Evolutionary conservation across 2,113 vertebrate genomes (phyloP).

Genomic region (Dolichotis patagonum): DNA sequence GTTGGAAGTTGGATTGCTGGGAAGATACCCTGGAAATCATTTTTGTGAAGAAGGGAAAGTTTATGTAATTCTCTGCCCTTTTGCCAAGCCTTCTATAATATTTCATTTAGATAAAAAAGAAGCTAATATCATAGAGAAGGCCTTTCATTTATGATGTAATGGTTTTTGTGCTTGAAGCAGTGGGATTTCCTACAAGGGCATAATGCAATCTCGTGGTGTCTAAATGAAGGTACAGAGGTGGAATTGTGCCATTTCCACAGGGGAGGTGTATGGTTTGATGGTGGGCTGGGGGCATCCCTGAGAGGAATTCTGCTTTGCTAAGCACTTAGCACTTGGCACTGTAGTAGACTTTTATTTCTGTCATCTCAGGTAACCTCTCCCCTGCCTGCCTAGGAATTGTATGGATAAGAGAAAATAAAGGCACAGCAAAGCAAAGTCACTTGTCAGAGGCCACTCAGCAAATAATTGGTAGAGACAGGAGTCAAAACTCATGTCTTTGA

Average conservation of each 20-base stretch:
- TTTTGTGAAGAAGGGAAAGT: background rate
- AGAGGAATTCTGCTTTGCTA: background rate
- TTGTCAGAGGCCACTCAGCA: background rate
- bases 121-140: background rate
- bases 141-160: background rate
- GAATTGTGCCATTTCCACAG: background rate
- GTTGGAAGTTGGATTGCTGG: background rate
- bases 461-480: background rate
- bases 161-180: constrained; percentile 28
- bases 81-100: background rate
- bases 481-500: background rate
- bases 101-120: constrained; percentile 41
- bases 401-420: background rate
- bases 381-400: background rate
- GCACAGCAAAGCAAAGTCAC: background rate
- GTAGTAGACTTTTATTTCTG: background rate
- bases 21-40: background rate
- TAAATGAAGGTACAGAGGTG: background rate
- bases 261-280: background rate
- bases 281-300: background rate
- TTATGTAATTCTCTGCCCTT: background rate
- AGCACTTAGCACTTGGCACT: background rate
- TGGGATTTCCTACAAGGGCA: background rate
- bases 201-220: background rate
- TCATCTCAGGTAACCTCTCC: background rate